phyloP scores from a whole-genome alignment of 2,888 invertebrate genomes.

The Melinaea menophilus region DNA sequence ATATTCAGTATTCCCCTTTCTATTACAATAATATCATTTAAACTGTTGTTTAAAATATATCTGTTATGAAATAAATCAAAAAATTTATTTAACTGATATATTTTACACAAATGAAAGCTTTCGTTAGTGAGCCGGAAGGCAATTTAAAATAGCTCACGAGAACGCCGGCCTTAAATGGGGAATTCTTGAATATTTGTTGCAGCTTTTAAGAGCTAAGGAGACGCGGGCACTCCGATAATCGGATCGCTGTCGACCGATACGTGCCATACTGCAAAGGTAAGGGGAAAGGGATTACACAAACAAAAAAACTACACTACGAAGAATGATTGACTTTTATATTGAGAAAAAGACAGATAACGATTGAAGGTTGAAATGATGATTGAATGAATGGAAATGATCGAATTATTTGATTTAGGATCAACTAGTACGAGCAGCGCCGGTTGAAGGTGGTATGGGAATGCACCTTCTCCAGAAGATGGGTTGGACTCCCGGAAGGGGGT shows the following conservation, averaged over 20 bases:
- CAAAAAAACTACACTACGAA: background rate
- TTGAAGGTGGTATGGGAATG: constrained; percentile 97
- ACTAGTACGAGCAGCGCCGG: constrained; percentile 91
- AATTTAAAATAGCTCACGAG: constrained; percentile 43
- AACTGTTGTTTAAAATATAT: constrained; percentile 23
- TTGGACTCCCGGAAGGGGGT: constrained; percentile 97
- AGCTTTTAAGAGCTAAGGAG: constrained; percentile 72
- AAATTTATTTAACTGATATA: too few species aligned
- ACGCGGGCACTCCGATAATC: constrained; percentile 54
- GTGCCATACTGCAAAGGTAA: constrained; percentile 61
- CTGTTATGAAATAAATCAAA: constrained; percentile 29
- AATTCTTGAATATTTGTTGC: constrained; percentile 77
- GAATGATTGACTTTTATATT: background rate
- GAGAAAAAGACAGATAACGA: background rate
- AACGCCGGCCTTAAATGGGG: constrained; percentile 64
- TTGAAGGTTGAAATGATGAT: background rate
- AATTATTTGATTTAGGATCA: constrained; percentile 83
- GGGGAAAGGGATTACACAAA: constrained; percentile 40
- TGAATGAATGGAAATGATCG: constrained; percentile 12
- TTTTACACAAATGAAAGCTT: too few species aligned
- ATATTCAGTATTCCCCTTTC: constrained; percentile 74
- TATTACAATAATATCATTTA: constrained; percentile 48
- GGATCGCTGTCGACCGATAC: constrained; percentile 54
- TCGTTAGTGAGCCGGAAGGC: constrained; percentile 39
- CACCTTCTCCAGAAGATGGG: constrained; percentile 98